These are phyloP conservation scores for Exephanes ischioxanthus DNA, from an alignment of 2,888 invertebrate species.

Conservation along the genomic window DNA sequence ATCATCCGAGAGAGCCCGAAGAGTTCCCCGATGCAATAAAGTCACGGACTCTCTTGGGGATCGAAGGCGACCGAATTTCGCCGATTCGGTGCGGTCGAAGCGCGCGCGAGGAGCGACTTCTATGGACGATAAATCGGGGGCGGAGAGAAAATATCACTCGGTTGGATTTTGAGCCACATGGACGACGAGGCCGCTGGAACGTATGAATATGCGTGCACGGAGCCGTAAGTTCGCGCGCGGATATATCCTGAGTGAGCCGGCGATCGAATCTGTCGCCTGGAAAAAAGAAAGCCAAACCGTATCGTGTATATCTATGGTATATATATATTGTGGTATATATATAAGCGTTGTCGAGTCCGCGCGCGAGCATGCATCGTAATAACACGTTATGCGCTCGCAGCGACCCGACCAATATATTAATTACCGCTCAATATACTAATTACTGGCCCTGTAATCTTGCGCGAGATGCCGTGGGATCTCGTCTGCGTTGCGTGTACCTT, in stretches of 20 bases:
- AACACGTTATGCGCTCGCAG: slow-evolving; percentile 77
- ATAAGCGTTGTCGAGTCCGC: slow-evolving; percentile 73
- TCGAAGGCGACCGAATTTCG: slow-evolving; percentile 27
- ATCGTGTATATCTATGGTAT: slow-evolving; percentile 6
- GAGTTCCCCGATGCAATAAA: slow-evolving; percentile 27
- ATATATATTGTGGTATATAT: slow-evolving; percentile 23
- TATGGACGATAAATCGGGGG: slow-evolving; percentile 44
- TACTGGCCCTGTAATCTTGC: slow-evolving; percentile 81
- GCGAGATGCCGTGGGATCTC: slow-evolving; percentile 76
- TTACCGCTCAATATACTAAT: slow-evolving; percentile 83
- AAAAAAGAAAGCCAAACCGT: slow-evolving; percentile 54
- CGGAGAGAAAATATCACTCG: slow-evolving; percentile 34
- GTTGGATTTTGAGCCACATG: not conserved
- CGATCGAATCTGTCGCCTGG: slow-evolving; percentile 48
- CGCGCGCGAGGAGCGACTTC: slow-evolving; percentile 23
- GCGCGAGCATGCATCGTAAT: slow-evolving; percentile 74
- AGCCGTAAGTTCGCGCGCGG: slow-evolving; percentile 1
- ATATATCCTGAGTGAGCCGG: slow-evolving; percentile 14
- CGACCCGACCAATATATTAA: slow-evolving; percentile 81
- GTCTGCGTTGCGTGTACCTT: slow-evolving; percentile 43
- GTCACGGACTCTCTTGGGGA: slow-evolving; percentile 28
- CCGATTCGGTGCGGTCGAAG: slow-evolving; percentile 1
- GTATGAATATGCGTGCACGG: not conserved
- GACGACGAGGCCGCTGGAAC: slow-evolving; percentile 14
- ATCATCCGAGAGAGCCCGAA: slow-evolving; percentile 1